Percentiles rank a stretch among this genome's conserved stretches.
These are phyloP conservation scores for Sycophila texana DNA, from an alignment of 2,888 invertebrate genomes.

Conservation along the genomic window DNA sequence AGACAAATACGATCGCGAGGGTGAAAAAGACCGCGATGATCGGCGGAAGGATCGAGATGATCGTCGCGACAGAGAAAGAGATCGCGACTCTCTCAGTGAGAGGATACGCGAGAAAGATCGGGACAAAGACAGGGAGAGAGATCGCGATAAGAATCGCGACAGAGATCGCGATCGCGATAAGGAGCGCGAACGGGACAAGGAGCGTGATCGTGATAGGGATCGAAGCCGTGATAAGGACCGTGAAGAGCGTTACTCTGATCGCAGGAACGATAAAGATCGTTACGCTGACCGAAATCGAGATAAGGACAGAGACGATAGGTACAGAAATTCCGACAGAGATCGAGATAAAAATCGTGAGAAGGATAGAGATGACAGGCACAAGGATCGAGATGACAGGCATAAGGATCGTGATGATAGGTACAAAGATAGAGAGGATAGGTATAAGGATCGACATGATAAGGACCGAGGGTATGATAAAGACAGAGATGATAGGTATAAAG, in stretches of 20 bases:
- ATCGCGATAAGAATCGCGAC: conserved; percentile 57
- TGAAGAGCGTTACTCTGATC: conserved; percentile 58
- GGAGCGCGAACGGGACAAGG: conserved; percentile 60
- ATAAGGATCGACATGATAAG: conserved; percentile 34
- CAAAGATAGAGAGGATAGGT: conserved; percentile 53
- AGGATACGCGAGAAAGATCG: conserved; percentile 60
- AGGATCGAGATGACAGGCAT: conserved; percentile 56
- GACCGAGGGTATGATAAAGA: conserved; percentile 62
- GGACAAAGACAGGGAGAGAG: conserved; percentile 60
- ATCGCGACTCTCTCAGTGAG: conserved; percentile 58
- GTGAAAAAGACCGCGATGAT: conserved; percentile 55
- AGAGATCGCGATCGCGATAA: conserved; percentile 60
- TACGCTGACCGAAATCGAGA: conserved; percentile 49
- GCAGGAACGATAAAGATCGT: conserved; percentile 60
- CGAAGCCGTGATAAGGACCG: conserved; percentile 56
- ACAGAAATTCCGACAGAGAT: conserved; percentile 44
- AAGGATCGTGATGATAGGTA: conserved; percentile 62
- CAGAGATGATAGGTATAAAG: conserved; percentile 63
- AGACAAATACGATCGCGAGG: conserved; percentile 48
- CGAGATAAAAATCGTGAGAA: conserved; percentile 48
- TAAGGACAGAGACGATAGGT: conserved; percentile 39
- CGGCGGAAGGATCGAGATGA: conserved; percentile 60
- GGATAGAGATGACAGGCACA: conserved; percentile 30
- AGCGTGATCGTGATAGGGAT: conserved; percentile 52
- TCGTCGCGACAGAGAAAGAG: conserved; percentile 60